Conservation (phyloP, 2,113 vertebrate species). For the Theristicus caerulescens region DNA sequence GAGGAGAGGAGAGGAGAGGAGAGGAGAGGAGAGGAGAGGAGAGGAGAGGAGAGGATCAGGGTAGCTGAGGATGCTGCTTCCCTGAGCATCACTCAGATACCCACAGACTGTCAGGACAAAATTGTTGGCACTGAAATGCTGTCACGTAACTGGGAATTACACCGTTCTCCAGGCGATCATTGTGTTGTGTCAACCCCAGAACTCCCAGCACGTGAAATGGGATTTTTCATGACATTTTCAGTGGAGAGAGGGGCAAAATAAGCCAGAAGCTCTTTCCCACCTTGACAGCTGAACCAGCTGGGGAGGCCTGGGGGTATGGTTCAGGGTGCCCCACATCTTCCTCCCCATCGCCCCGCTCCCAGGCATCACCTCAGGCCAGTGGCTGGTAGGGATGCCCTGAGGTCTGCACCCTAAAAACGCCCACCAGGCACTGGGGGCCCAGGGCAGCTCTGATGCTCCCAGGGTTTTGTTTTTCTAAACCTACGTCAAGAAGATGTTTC, state of each 20-base stretch:
- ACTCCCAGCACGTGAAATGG: not conserved
- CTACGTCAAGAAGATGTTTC: not conserved
- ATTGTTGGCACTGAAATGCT: not conserved
- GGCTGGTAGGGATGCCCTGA: too few species aligned
- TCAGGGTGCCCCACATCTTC: not conserved
- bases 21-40: not conserved
- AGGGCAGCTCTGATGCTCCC: not conserved
- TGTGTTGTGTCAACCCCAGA: not conserved
- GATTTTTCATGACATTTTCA: not conserved
- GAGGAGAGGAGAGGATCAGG: not conserved
- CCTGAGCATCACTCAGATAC: rapidly evolving
- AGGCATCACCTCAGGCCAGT: not conserved
- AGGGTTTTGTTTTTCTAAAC: not conserved
- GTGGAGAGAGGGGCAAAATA: not conserved
- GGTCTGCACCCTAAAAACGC: not conserved
- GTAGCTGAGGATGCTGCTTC: not conserved
- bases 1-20: too few species aligned
- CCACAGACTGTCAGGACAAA: not conserved
- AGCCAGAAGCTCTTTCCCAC: not conserved
- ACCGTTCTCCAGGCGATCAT: rapidly evolving
- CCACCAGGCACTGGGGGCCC: rapidly evolving
- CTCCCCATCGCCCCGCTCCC: rapidly evolving
- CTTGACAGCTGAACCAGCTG: not conserved
- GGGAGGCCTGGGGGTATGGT: too few species aligned
- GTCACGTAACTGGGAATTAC: not conserved